phyloP scores from a whole-genome alignment of 1,140 invertebrate species.

The Metopolophium dirhodum region DNA sequence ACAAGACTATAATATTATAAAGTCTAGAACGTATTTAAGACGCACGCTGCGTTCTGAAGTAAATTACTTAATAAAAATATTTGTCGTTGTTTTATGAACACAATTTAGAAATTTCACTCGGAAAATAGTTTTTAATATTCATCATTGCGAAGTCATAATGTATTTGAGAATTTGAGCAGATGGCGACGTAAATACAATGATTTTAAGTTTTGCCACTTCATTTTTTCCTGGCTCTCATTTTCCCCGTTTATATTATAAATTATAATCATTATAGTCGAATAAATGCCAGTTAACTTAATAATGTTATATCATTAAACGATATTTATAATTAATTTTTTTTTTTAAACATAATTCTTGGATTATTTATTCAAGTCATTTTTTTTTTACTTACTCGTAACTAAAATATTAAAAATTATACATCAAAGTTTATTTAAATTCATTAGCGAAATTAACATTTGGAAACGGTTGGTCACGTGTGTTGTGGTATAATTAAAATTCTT shows the following conservation, averaged over 20 bases:
- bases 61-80: conserved; percentile 22
- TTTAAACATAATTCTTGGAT: background rate
- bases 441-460: background rate
- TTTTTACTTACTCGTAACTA: background rate
- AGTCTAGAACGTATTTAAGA: background rate
- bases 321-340: background rate
- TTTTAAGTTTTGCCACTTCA: background rate
- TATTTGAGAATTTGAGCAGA: conserved; percentile 5
- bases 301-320: background rate
- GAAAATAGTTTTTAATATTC: conserved; percentile 2
- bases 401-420: background rate
- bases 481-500: background rate
- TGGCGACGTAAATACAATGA: background rate
- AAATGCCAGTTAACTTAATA: background rate
- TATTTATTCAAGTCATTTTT: background rate
- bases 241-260: background rate
- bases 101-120: background rate
- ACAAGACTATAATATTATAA: background rate
- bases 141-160: background rate
- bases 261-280: conserved; percentile 6
- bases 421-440: too few relatives aligned
- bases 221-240: background rate
- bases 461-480: background rate
- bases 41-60: background rate
- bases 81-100: background rate